These are phyloP conservation scores for Sebastes paucispinis DNA, from an alignment of 2,797 vertebrate genomes.

Conservation along the genomic window DNA sequence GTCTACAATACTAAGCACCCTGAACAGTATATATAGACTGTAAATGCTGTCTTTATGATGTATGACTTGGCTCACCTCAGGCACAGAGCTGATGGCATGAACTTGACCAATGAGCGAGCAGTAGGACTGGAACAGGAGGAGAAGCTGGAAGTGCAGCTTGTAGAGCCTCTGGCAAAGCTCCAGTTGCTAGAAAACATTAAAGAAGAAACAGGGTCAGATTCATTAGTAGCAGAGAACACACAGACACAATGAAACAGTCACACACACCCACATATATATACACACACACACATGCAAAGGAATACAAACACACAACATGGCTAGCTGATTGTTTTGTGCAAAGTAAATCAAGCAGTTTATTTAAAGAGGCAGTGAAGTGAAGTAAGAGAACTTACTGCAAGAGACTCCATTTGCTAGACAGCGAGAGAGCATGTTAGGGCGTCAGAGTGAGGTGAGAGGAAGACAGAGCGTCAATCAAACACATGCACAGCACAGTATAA, in stretches of 20 bases:
- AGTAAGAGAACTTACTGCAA: conserved; percentile 96
- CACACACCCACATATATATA: neutral
- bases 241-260: neutral
- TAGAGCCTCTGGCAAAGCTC: conserved; percentile 98
- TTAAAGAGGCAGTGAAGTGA: conserved; percentile 55
- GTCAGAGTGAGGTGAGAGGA: conserved; percentile 88
- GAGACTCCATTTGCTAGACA: conserved; percentile 99
- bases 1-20: neutral
- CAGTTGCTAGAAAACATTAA: conserved; percentile 87
- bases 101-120: conserved; percentile 98
- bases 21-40: neutral
- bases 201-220: conserved; percentile 41
- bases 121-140: conserved; percentile 98
- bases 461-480: conserved; percentile 90
- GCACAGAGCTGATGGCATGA: conserved; percentile 94
- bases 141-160: conserved; percentile 98
- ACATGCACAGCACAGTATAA: conserved; percentile 81
- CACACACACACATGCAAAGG: conserved; percentile 10
- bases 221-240: neutral
- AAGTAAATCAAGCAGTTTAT: conserved; percentile 29
- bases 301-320: conserved; percentile 10
- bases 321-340: conserved; percentile 3
- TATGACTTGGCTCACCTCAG: conserved; percentile 86
- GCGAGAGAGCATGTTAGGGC: conserved; percentile 96
- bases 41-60: neutral